These are phyloP conservation scores for Poecilia gillii DNA, from an alignment of 2,797 vertebrate genomes.

Conservation along the genomic window DNA sequence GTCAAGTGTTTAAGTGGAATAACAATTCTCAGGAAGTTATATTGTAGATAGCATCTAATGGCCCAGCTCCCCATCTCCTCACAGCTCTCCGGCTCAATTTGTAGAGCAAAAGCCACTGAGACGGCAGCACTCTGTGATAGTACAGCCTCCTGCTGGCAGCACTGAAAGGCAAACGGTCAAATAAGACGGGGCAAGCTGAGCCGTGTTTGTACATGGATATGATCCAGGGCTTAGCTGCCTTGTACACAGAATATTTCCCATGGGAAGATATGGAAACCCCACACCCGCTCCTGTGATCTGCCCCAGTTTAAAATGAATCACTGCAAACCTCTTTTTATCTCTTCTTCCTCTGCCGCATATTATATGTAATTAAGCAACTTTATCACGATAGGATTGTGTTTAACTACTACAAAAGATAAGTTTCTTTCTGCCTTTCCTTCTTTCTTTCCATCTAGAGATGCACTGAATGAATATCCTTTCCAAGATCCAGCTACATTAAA, in stretches of 20 bases:
- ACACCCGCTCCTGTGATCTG: constrained; percentile 2
- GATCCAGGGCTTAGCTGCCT: constrained; percentile 24
- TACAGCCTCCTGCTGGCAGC: constrained; percentile 28
- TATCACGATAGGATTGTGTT: neutral
- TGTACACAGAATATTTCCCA: constrained; percentile 33
- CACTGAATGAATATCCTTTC: too few relatives aligned
- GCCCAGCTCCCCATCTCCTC: constrained; percentile 18
- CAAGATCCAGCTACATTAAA: too few relatives aligned
- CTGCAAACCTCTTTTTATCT: neutral
- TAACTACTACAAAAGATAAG: neutral
- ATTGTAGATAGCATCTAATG: constrained; percentile 38
- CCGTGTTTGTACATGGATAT: constrained; percentile 43
- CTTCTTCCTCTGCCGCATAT: neutral
- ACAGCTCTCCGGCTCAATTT: constrained; percentile 34
- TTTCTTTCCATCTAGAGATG: neutral
- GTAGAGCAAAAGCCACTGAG: constrained; percentile 37
- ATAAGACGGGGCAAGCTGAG: constrained; percentile 19
- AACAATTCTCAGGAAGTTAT: constrained; percentile 43
- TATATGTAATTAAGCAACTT: neutral
- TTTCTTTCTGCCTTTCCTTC: neutral
- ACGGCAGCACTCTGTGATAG: constrained; percentile 22
- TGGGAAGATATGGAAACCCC: constrained; percentile 14
- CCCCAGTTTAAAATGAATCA: neutral
- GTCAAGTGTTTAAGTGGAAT: constrained; percentile 50
- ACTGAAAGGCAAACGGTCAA: constrained; percentile 49